phyloP scores from a whole-genome alignment of 2,113 vertebrate species.

The Labeo catla region DNA sequence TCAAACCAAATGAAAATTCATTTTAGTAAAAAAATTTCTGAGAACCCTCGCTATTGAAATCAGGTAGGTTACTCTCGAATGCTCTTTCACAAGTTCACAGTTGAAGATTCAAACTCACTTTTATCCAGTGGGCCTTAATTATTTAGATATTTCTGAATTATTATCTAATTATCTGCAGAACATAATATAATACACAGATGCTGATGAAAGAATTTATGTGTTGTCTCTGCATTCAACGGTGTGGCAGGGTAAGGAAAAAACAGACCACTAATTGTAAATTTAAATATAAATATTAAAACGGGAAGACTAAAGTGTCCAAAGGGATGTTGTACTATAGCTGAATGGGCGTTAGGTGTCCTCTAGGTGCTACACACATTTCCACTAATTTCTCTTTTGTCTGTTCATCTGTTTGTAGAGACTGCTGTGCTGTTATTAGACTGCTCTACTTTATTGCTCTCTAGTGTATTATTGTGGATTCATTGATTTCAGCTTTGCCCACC shows the following conservation, averaged over 20 bases:
- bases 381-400: not conserved
- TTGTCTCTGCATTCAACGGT: no score
- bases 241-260: no score
- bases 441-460: conserved; percentile 9
- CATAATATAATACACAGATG: not conserved
- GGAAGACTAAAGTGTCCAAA: not conserved
- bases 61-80: not conserved
- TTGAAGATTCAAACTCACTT: no score
- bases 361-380: not conserved
- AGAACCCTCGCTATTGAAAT: not conserved
- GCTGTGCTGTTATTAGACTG: not conserved
- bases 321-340: not conserved
- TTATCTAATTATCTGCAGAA: not conserved
- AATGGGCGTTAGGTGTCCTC: no score
- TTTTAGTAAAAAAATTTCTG: not conserved
- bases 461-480: not conserved
- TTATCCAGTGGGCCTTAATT: no score
- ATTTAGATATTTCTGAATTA: not conserved
- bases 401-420: not conserved
- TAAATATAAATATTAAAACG: not conserved
- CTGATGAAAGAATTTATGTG: no score
- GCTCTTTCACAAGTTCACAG: not conserved
- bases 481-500: not conserved
- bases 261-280: no score
- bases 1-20: not conserved